Base-by-base conservation (phyloP, 2,113 vertebrate genomes). In the Ranitomeya imitator region DNA sequence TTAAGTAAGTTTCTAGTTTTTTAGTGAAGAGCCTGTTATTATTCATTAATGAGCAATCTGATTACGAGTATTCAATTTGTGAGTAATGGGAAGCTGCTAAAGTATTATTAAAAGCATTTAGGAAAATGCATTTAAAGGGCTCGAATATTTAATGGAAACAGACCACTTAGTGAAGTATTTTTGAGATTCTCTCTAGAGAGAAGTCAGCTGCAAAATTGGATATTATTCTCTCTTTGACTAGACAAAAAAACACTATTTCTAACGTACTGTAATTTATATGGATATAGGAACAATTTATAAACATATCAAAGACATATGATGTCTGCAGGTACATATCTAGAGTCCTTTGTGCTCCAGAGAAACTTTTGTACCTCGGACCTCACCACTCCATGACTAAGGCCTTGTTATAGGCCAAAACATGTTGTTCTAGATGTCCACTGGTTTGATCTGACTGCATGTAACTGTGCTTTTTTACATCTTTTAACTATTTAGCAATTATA, bases 141-240 rank as follows among this genome's bases (percentile, higher is more conserved):
- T 45, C 52, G 45, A 52, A 76, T 76, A 76, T 76, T 76, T 52
- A 76, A 76, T 76, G 21, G 73, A 18, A 5, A 31, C 16, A 76
- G 73, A 76, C 71, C 73, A 76, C 37, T 76, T 76, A 76, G 73
- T 76, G 73, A 76, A 51, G 51, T 76, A 11, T 21, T 76, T 51
- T 51, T 52, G 52, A 19, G 18, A 52, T 51, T 52, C 73, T 76
- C 73, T 11, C 73, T 19, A 76, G 10, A 52, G 73, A 76, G 73
- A 52, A 21, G 45, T 45, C 31, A 76, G 31, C 14, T 45, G 14
- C 45, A 74, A 74, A 74, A 74, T 74, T 74, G 18, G 71, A 31
- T 51, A 73, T 74, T 74, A 74, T 45, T 73, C 3, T 73, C 69
- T 31, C 26, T 4, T 0, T 73, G 26, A 73, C 37, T 37, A 37